Percentiles rank a stretch among this genome's conserved stretches.
These are phyloP conservation scores for zebrafish (Danio rerio) DNA, from an alignment of 2,113 vertebrate genomes.

Conservation along the genomic window GRCz12tu NC_133198.1:47643001-47643500, in stretches of 20 bases:
- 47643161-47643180: conserved; percentile 89
- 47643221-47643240: conserved; percentile 92
- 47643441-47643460: too few species aligned
- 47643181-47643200: conserved; percentile 90
- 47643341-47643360: conserved; percentile 10
- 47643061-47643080: conserved; percentile 62
- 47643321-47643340: background rate
- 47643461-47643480: too few species aligned
- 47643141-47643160: conserved; percentile 92
- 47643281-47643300: too few species aligned
- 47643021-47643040: conserved; percentile 63
- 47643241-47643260: conserved; percentile 80
- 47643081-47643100: conserved; percentile 66
- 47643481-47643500: too few species aligned
- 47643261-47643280: conserved; percentile 3
- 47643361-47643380: background rate
- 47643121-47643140: conserved; percentile 89
- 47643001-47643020: conserved; percentile 64
- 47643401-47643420: background rate
- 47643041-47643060: conserved; percentile 26
- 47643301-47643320: background rate
- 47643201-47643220: conserved; percentile 96
- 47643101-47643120: conserved; percentile 67
- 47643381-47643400: background rate
- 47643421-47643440: too few species aligned